A percentile compares a stretch with the other conserved stretches of the same genome.
phyloP scores from a whole-genome alignment of 2,113 vertebrate species.

The Phyllostomus discolor region DNA sequence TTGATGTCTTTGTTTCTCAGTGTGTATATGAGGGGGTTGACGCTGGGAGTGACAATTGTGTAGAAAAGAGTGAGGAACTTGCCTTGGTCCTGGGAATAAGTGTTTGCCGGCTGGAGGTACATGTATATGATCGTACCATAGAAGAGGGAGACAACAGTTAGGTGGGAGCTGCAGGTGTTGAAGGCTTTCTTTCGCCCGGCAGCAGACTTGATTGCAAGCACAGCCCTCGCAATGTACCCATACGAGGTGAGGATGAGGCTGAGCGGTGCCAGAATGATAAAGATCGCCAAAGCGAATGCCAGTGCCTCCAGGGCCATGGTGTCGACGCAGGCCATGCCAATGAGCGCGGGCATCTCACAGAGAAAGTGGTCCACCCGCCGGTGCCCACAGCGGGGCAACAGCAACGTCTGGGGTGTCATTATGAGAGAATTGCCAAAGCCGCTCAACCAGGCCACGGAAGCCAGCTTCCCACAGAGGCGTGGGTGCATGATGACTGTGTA shows the following conservation, averaged over 20 bases:
- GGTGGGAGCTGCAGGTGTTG: slow-evolving; percentile 62
- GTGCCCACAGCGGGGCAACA: slow-evolving; percentile 59
- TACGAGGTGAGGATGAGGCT: slow-evolving; percentile 60
- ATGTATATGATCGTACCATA: slow-evolving; percentile 65
- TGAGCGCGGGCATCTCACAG: slow-evolving; percentile 71
- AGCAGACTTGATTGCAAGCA: slow-evolving; percentile 26
- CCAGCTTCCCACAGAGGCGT: slow-evolving; percentile 51
- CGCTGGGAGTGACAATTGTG: slow-evolving; percentile 63
- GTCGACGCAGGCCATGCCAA: slow-evolving; percentile 60
- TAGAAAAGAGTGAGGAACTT: slow-evolving; percentile 72
- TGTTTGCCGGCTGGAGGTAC: slow-evolving; percentile 64
- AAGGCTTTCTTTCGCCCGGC: slow-evolving; percentile 47
- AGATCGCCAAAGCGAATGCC: slow-evolving; percentile 55
- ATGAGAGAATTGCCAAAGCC: slow-evolving; percentile 67
- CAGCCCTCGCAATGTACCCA: neutral
- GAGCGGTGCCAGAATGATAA: slow-evolving; percentile 51
- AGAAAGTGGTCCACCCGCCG: slow-evolving; percentile 60
- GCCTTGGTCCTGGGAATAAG: slow-evolving; percentile 64
- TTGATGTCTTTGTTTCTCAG: slow-evolving; percentile 67
- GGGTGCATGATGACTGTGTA: slow-evolving; percentile 49
- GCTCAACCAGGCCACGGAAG: slow-evolving; percentile 43
- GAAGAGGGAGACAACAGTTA: slow-evolving; percentile 51
- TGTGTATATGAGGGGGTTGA: slow-evolving; percentile 62
- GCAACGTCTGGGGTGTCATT: slow-evolving; percentile 55
- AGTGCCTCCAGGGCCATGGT: slow-evolving; percentile 46